phyloP scores from a whole-genome alignment of 1,140 invertebrate genomes.

The Drosophila nikananu region DNA sequence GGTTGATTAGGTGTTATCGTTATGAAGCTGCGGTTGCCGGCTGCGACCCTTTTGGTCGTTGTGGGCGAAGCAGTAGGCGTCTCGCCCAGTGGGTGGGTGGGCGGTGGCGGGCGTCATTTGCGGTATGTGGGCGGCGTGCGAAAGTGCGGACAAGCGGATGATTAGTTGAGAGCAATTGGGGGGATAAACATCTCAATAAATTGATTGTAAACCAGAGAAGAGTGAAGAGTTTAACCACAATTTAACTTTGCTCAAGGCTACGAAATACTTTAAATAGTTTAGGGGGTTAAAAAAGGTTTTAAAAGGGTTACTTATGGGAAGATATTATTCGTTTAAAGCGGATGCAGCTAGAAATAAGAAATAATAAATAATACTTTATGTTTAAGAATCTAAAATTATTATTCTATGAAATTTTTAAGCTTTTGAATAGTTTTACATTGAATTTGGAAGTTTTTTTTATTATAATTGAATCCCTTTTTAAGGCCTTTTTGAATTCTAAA shows the following conservation, averaged over 20 bases:
- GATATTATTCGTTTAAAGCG: background rate
- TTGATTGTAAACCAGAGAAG: slow-evolving; percentile 28
- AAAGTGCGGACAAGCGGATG: slow-evolving; percentile 33
- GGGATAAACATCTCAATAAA: slow-evolving; percentile 39
- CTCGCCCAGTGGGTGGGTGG: background rate
- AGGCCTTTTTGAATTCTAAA: background rate
- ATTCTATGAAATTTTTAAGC: background rate
- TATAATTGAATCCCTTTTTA: background rate
- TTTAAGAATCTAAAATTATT: background rate
- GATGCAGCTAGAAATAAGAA: background rate
- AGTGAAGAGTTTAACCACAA: background rate
- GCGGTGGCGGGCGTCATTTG: background rate
- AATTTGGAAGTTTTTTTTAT: background rate
- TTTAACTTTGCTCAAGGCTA: background rate
- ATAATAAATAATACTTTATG: background rate
- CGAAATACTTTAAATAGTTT: background rate
- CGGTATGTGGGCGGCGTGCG: slow-evolving; percentile 32
- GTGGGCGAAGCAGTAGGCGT: background rate
- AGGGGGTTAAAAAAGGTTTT: background rate
- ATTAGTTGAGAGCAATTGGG: slow-evolving; percentile 45
- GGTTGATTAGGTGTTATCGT: slow-evolving; percentile 82
- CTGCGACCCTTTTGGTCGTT: slow-evolving; percentile 23
- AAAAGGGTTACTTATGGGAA: background rate
- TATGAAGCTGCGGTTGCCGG: slow-evolving; percentile 57
- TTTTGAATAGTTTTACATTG: background rate